These are phyloP conservation scores for Chloroclystis v-ata DNA, from an alignment of 2,888 invertebrate species.

Conservation along the genomic window DNA sequence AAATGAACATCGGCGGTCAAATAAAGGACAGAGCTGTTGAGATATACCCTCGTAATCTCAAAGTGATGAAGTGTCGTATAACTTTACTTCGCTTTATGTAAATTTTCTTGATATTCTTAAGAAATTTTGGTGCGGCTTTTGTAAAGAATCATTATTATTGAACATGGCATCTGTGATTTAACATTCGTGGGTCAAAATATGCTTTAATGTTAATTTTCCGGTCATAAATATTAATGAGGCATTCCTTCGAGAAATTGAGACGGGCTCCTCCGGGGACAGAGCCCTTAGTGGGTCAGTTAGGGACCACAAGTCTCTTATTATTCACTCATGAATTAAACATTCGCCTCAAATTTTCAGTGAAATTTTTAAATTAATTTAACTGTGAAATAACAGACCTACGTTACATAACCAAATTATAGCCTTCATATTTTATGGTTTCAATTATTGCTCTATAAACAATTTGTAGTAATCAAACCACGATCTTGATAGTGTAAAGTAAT, in stretches of 20 bases:
- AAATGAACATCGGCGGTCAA: slow-evolving; percentile 26
- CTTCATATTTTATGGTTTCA: slow-evolving; percentile 2
- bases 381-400: slow-evolving; percentile 3
- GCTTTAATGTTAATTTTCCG: slow-evolving; percentile 70
- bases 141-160: slow-evolving; percentile 36
- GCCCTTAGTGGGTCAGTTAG: slow-evolving; percentile 43
- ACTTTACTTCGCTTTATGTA: slow-evolving; percentile 22
- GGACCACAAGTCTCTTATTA: slow-evolving; percentile 25
- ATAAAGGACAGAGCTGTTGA: slow-evolving; percentile 20
- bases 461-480: slow-evolving; percentile 32
- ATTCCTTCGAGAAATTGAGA: slow-evolving; percentile 43
- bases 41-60: slow-evolving; percentile 18
- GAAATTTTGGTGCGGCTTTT: slow-evolving; percentile 34
- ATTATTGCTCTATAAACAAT: slow-evolving; percentile 14
- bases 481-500: slow-evolving; percentile 41
- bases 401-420: background rate
- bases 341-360: slow-evolving; percentile 9
- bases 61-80: slow-evolving; percentile 29
- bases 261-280: slow-evolving; percentile 4
- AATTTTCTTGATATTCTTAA: slow-evolving; percentile 24
- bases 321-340: slow-evolving; percentile 22
- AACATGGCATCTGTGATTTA: slow-evolving; percentile 46
- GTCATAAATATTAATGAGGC: slow-evolving; percentile 72
- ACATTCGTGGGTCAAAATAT: slow-evolving; percentile 55
- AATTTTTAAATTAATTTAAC: slow-evolving; percentile 1